Percentiles rank a stretch among this genome's conserved stretches.
Evolutionary conservation across 1,140 invertebrate genomes (phyloP).

Genomic region (Conus ventricosus): DNA sequence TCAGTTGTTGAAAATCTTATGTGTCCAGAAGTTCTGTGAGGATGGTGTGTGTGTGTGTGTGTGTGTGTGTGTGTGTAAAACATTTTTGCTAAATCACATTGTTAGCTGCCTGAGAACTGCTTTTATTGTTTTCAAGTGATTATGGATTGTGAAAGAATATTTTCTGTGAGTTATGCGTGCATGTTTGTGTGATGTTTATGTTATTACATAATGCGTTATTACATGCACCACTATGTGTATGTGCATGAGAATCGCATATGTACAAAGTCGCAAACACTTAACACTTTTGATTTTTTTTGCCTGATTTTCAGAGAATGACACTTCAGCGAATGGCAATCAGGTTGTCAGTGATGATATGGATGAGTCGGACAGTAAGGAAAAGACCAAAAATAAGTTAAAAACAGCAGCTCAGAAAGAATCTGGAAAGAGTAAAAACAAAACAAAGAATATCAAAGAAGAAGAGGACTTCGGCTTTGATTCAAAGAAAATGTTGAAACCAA

Average conservation of each 20-base stretch:
- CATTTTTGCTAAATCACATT: too few relatives aligned
- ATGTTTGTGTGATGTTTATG: too few relatives aligned
- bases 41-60: too few relatives aligned
- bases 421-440: neutral
- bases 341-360: neutral
- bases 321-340: neutral
- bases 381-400: neutral
- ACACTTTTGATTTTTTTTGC: neutral
- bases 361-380: neutral
- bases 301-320: neutral
- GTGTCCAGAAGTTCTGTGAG: too few relatives aligned
- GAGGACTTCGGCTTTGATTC: neutral
- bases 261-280: neutral
- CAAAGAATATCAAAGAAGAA: neutral
- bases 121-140: too few relatives aligned
- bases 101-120: too few relatives aligned
- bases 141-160: too few relatives aligned
- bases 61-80: too few relatives aligned
- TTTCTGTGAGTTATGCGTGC: too few relatives aligned
- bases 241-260: too few relatives aligned
- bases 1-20: too few relatives aligned
- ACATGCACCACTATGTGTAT: neutral
- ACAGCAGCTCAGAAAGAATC: too few relatives aligned
- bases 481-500: neutral
- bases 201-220: neutral